Conservation (phyloP, 2,113 vertebrate species). For the Hyperopisus bebe region DNA sequence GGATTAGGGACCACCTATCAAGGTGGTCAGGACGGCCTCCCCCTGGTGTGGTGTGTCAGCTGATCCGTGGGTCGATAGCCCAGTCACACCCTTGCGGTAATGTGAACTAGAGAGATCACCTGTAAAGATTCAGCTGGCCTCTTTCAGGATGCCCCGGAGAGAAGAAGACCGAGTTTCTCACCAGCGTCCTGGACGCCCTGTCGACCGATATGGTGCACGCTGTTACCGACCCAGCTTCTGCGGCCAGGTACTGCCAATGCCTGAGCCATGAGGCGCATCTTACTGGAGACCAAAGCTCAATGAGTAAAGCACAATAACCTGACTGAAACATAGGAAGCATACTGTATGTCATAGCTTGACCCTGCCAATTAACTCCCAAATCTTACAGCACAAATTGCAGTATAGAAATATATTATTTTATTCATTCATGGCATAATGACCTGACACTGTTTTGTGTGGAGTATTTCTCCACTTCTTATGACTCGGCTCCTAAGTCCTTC, state of each 20-base stretch:
- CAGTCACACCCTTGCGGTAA: not conserved
- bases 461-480: not conserved
- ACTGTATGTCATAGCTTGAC: not conserved
- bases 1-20: constrained; percentile 53
- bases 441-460: not conserved
- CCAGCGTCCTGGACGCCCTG: constrained; percentile 87
- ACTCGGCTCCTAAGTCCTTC: not conserved
- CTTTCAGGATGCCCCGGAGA: constrained; percentile 84
- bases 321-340: not conserved
- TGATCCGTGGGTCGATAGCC: too few species aligned
- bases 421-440: not conserved
- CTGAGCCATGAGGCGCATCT: not conserved
- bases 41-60: not conserved
- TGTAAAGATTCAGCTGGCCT: not conserved
- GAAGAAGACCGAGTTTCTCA: constrained; percentile 94
- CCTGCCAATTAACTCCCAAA: not conserved
- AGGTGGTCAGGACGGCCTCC: constrained; percentile 17
- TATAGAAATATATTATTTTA: not conserved
- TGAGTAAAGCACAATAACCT: not conserved
- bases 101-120: not conserved
- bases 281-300: not conserved
- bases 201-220: constrained; percentile 97
- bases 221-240: constrained; percentile 79
- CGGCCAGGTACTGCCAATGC: constrained; percentile 66
- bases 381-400: not conserved